Conservation (phyloP, 2,888 invertebrate genomes). For the Hydrotaea cyrtoneurina region DNA sequence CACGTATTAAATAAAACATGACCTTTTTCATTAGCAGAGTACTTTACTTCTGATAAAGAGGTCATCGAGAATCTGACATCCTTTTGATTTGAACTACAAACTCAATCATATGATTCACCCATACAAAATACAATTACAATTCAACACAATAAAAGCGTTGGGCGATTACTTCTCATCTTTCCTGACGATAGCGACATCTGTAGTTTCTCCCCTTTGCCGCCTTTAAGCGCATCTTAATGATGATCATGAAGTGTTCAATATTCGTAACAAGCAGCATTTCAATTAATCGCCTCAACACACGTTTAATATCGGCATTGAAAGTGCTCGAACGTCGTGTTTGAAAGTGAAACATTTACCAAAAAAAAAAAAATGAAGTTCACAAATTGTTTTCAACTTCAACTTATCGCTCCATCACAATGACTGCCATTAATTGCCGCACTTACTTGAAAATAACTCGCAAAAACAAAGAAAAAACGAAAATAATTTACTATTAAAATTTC, state of each 20-base stretch:
- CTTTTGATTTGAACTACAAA: too few species aligned
- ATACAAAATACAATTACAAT: too few species aligned
- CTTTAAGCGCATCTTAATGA: too few species aligned
- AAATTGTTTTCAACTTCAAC: conserved; percentile 17
- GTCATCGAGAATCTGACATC: too few species aligned
- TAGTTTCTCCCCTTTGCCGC: not conserved
- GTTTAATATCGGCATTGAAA: not conserved
- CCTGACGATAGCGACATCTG: not conserved
- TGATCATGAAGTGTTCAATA: too few species aligned
- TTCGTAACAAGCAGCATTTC: too few species aligned
- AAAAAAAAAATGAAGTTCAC: not conserved
- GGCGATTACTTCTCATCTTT: not conserved
- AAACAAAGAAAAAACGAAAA: not conserved
- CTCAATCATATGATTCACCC: too few species aligned
- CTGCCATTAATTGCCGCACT: not conserved
- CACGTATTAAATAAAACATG: too few species aligned
- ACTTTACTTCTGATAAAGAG: too few species aligned
- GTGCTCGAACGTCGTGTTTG: not conserved
- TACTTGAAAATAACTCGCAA: not conserved
- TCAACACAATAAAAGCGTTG: not conserved
- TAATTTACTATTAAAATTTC: conserved; percentile 45
- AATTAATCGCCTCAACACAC: not conserved
- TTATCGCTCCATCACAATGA: not conserved
- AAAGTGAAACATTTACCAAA: conserved; percentile 2
- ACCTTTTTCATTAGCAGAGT: too few species aligned